Evolutionary conservation across 2,113 vertebrate species (phyloP).

Genomic region (Xenopus borealis): DNA sequence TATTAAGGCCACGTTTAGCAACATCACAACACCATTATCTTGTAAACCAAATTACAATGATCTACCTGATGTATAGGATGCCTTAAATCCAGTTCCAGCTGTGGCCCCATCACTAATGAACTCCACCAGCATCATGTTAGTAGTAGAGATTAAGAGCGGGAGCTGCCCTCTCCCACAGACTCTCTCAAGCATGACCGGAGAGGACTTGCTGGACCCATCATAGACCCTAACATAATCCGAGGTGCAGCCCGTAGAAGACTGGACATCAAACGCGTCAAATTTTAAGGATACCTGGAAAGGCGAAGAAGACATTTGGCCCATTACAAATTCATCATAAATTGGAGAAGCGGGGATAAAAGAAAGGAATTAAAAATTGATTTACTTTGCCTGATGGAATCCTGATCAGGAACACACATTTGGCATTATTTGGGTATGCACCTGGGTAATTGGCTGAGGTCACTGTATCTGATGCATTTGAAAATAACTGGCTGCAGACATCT

Average conservation of each 20-base stretch:
- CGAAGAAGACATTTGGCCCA: no score
- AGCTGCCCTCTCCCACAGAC: slow-evolving; percentile 49
- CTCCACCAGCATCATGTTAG: slow-evolving; percentile 47
- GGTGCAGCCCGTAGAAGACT: slow-evolving; percentile 49
- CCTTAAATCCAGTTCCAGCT: slow-evolving; percentile 13
- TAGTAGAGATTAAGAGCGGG: slow-evolving; percentile 52
- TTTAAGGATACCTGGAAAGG: slow-evolving; percentile 55
- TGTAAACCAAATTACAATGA: slow-evolving; percentile 47
- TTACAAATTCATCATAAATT: no score
- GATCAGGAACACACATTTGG: slow-evolving; percentile 26
- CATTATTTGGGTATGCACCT: neutral
- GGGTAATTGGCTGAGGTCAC: slow-evolving; percentile 22
- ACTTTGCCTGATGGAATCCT: slow-evolving; percentile 10
- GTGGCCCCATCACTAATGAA: slow-evolving; percentile 6
- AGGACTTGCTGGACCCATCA: slow-evolving; percentile 53
- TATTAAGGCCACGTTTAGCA: slow-evolving; percentile 42
- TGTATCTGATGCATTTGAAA: no score
- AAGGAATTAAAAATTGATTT: neutral
- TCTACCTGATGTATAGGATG: slow-evolving; percentile 22
- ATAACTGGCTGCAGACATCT: no score
- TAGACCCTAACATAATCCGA: slow-evolving; percentile 60
- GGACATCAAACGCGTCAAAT: slow-evolving; percentile 58
- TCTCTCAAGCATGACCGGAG: slow-evolving; percentile 53
- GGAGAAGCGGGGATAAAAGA: no score
- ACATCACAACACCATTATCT: slow-evolving; percentile 21